phyloP scores from a whole-genome alignment of 2,888 invertebrate species.

The Hyalella azteca region DNA sequence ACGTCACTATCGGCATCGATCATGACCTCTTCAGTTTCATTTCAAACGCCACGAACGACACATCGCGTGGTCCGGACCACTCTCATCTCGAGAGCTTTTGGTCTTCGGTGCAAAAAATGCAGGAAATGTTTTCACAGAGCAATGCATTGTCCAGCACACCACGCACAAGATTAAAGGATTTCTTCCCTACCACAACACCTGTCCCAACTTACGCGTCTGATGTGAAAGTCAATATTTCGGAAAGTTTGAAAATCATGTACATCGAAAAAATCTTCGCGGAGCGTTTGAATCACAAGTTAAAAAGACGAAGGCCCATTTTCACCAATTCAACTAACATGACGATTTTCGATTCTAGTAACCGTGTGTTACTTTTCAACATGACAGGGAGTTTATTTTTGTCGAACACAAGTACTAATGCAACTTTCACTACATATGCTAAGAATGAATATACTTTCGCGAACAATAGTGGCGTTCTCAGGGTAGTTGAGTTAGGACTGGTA shows the following conservation, averaged over 20 bases:
- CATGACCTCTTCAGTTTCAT: slow-evolving; percentile 29
- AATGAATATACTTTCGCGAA: background rate
- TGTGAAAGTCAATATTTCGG: slow-evolving; percentile 31
- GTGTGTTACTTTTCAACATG: slow-evolving; percentile 9
- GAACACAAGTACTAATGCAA: background rate
- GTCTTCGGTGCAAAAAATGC: slow-evolving; percentile 16
- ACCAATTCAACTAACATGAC: slow-evolving; percentile 35
- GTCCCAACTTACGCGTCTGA: background rate
- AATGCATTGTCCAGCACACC: background rate
- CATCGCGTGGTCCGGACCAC: background rate
- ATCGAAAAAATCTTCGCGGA: slow-evolving; percentile 35
- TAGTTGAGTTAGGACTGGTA: background rate
- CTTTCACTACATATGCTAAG: background rate
- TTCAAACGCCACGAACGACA: background rate
- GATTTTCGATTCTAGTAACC: background rate
- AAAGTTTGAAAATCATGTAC: background rate
- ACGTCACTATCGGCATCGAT: slow-evolving; percentile 15
- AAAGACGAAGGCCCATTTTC: slow-evolving; percentile 20
- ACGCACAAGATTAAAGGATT: slow-evolving; percentile 2
- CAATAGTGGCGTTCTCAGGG: background rate
- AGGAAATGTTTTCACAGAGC: background rate
- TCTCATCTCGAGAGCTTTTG: slow-evolving; percentile 20
- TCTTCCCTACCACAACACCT: slow-evolving; percentile 4
- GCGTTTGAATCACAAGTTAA: background rate
- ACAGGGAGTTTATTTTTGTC: background rate